Evolutionary conservation across 2,888 invertebrate genomes (phyloP).

Genomic region (Pyrrhia umbra): DNA sequence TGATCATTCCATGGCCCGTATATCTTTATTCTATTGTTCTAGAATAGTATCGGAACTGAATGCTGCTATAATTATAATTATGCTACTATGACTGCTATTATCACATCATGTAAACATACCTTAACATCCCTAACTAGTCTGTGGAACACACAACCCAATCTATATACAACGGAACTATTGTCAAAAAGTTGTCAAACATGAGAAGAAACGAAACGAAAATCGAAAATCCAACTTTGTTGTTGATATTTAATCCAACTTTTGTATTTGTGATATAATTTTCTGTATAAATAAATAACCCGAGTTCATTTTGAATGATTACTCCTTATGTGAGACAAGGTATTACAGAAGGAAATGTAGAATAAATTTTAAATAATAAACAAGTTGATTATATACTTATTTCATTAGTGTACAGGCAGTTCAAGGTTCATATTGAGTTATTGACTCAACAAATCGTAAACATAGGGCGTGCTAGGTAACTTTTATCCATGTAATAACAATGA

Average conservation of each 20-base stretch:
- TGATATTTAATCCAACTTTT: not conserved
- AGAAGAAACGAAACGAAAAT: not conserved
- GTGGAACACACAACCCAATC: too few species aligned
- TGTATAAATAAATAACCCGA: not conserved
- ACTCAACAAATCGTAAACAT: constrained; percentile 19
- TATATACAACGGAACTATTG: not conserved
- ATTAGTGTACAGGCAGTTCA: constrained; percentile 34
- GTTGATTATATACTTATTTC: not conserved
- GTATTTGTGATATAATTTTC: not conserved
- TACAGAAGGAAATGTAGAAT: not conserved
- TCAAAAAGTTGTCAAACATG: not conserved
- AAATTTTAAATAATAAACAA: constrained; percentile 10
- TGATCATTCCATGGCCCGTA: too few species aligned
- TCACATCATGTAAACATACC: too few species aligned
- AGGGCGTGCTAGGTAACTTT: not conserved
- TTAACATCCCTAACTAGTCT: too few species aligned
- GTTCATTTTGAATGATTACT: not conserved
- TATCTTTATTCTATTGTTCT: too few species aligned
- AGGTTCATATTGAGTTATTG: constrained; percentile 29
- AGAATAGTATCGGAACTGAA: too few species aligned
- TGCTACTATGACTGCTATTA: too few species aligned
- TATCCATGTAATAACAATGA: constrained; percentile 15
- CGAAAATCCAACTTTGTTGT: not conserved
- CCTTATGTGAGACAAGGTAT: not conserved
- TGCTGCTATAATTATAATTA: too few species aligned